These are phyloP conservation scores for Creontiades dilutus DNA, from an alignment of 2,888 invertebrate species.

Conservation along the genomic window DNA sequence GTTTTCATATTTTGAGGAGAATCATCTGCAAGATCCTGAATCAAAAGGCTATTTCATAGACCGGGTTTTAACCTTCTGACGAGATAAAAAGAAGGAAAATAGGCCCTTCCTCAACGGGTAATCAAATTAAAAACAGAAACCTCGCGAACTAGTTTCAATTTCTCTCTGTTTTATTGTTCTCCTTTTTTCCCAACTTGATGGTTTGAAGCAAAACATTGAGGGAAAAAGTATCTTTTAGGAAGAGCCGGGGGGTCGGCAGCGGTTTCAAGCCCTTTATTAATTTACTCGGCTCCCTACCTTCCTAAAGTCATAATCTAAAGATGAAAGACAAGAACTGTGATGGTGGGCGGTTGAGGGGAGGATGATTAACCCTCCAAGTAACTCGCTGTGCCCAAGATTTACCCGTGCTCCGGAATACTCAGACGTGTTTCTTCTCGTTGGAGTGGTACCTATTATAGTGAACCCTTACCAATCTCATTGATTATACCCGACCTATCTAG, in stretches of 20 bases:
- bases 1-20: too few relatives aligned
- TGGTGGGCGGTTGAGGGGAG: neutral
- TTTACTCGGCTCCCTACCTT: constrained; percentile 31
- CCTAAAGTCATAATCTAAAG: constrained; percentile 49
- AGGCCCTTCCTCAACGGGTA: constrained; percentile 3
- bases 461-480: too few relatives aligned
- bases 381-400: neutral
- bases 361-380: neutral
- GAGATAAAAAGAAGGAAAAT: neutral
- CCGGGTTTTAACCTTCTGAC: neutral
- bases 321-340: constrained; percentile 18
- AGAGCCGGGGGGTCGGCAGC: neutral
- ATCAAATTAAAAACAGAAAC: constrained; percentile 54
- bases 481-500: too few relatives aligned
- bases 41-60: neutral
- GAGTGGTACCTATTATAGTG: too few relatives aligned
- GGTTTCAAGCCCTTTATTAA: constrained; percentile 52
- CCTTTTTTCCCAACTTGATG: neutral
- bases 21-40: too few relatives aligned
- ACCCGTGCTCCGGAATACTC: neutral
- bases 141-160: constrained; percentile 52
- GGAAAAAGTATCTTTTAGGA: constrained; percentile 18
- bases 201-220: neutral
- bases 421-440: neutral
- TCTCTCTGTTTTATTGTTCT: constrained; percentile 8